Base-by-base conservation (phyloP, 2,888 invertebrate species). In the Apotomis betuletana region DNA sequence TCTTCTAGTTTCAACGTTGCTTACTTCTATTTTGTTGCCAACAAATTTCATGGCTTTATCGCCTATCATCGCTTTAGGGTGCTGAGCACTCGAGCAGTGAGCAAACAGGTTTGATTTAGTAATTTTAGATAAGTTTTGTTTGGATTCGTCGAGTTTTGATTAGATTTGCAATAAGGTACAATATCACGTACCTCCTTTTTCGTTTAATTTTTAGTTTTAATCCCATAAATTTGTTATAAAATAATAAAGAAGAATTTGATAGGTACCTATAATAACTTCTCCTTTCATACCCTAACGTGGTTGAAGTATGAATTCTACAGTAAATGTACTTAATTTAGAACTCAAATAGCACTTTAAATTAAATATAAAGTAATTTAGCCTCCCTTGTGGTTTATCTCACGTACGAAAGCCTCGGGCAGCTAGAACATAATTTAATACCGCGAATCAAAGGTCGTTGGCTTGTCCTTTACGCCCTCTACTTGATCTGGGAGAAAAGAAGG, bases 381-480 rank as follows among this genome's bases (percentile, higher is more conserved):
- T 5, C 38, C 64, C 13, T 27, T 54, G 64, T 54, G 70, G 64
- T 55, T 65, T 52, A 44, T 10, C 54, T 55, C 54, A 38, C 57
- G 55, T 61, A 67, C 67, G 51, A 44, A 57, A 49, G 57, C 61
- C 61, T 51, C 46, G 36, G 36, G 61, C 71, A 57, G 67, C 57
- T 71, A 62, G 61, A 67, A 59, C 8, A 67, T 71, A 67, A 70
- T 67, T 71, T 67, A 60, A 67, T 62, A 27, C 61, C 27, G 67
- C 55, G 44, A 57, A 67, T 44, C 55, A 54, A 62, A 61, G 67
- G 67, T 46, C 67, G 4, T 71, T 62, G 67, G 55, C 71, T 54
- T 59, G 64, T 59, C 70, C 49, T 67, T 15, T 67, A 49, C 9
- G 63, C 8, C 70, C 57, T 67, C 49, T 62, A 51, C 57, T 49